Evolutionary conservation across 2,113 vertebrate species (phyloP).

Genomic region (Crotophaga sulcirostris): DNA sequence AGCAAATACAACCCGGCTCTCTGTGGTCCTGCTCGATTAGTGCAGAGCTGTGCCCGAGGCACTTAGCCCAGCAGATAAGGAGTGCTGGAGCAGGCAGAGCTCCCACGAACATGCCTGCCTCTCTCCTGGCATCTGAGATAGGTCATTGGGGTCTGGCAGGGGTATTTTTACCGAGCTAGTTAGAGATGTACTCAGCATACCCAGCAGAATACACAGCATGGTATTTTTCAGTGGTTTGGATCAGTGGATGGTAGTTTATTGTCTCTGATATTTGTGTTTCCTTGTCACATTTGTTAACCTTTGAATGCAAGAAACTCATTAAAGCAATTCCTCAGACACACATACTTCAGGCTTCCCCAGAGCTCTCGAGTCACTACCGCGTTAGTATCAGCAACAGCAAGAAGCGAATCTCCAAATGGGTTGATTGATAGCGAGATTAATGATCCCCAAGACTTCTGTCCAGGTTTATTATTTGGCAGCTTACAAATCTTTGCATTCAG

Average conservation of each 20-base stretch:
- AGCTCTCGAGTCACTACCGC: neutral
- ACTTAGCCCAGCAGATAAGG: neutral
- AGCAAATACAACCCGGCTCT: neutral
- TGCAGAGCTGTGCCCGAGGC: neutral
- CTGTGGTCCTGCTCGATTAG: neutral
- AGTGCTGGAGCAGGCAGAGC: neutral
- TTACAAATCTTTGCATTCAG: slow-evolving; percentile 53
- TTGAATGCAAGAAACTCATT: slow-evolving; percentile 52
- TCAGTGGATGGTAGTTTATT: neutral
- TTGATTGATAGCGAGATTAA: slow-evolving; percentile 64
- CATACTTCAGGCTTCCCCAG: slow-evolving; percentile 33
- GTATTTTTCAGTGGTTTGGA: neutral
- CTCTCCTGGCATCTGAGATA: neutral
- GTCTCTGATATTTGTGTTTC: slow-evolving; percentile 34
- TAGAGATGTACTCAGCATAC: neutral
- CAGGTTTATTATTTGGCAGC: slow-evolving; percentile 47
- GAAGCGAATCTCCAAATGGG: slow-evolving; percentile 19
- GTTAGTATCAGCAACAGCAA: slow-evolving; percentile 27
- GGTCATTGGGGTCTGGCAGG: neutral
- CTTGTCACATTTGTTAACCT: slow-evolving; percentile 58
- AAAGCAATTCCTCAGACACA: slow-evolving; percentile 4
- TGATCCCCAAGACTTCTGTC: slow-evolving; percentile 62
- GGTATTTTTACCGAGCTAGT: neutral
- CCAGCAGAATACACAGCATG: neutral
- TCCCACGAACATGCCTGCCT: neutral